Evolutionary conservation across 1,140 invertebrate species (phyloP).

Genomic region (Drosophila nannoptera): DNA sequence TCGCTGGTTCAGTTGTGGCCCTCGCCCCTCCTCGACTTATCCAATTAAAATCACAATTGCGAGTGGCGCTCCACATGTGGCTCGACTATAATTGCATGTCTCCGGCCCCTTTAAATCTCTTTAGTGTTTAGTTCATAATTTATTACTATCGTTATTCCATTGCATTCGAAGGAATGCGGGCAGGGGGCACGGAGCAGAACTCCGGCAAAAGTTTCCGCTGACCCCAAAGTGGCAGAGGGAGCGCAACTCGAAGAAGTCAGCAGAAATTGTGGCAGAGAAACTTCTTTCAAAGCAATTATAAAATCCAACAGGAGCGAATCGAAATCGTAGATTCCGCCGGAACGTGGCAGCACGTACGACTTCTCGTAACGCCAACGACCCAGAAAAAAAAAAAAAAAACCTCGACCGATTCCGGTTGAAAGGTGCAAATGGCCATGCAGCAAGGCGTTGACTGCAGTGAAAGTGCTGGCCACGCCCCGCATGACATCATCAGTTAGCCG

Average conservation of each 20-base stretch:
- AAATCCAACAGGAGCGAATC: slow-evolving; percentile 48
- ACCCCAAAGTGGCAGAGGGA: slow-evolving; percentile 51
- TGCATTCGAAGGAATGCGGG: background rate
- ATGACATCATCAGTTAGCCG: slow-evolving; percentile 55
- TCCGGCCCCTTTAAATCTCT: slow-evolving; percentile 56
- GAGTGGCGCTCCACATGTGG: slow-evolving; percentile 63
- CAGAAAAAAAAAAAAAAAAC: background rate
- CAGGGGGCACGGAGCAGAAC: slow-evolving; percentile 33
- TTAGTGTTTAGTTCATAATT: slow-evolving; percentile 66
- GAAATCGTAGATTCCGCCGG: slow-evolving; percentile 23
- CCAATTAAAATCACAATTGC: slow-evolving; percentile 41
- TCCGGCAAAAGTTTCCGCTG: slow-evolving; percentile 34
- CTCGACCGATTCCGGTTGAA: no score
- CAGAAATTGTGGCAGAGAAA: slow-evolving; percentile 33
- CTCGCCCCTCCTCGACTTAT: no score
- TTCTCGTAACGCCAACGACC: background rate
- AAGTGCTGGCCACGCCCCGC: slow-evolving; percentile 49
- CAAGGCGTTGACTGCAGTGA: slow-evolving; percentile 65
- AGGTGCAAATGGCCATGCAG: slow-evolving; percentile 30
- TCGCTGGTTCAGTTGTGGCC: no score
- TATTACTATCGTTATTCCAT: slow-evolving; percentile 66
- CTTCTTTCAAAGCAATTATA: slow-evolving; percentile 70
- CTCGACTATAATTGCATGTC: slow-evolving; percentile 72
- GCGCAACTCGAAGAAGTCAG: slow-evolving; percentile 43
- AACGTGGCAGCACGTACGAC: slow-evolving; percentile 55